Evolutionary conservation across 1,140 invertebrate genomes (phyloP).

Genomic region (Drosophila nasuta): DNA sequence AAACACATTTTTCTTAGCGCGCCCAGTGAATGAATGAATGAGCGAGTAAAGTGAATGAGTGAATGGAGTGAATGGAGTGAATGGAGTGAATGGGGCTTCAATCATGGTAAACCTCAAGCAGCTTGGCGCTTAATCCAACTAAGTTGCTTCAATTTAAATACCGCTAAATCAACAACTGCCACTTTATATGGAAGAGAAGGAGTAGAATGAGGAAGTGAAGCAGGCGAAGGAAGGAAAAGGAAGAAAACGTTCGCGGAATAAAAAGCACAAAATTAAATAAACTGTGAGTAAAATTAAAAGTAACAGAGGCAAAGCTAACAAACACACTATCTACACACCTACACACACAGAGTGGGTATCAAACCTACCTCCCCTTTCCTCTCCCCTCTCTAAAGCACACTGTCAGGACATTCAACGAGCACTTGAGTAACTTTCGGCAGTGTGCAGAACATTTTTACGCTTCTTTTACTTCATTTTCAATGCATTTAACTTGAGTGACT

Average conservation of each 20-base stretch:
- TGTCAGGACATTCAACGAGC: slow-evolving; percentile 5
- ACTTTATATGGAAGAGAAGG: slow-evolving; percentile 49
- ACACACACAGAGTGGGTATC: slow-evolving; percentile 12
- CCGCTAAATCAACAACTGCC: slow-evolving; percentile 84
- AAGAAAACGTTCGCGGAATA: slow-evolving; percentile 30
- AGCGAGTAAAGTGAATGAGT: too few species aligned
- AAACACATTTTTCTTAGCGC: slow-evolving; percentile 1
- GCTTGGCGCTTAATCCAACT: slow-evolving; percentile 73
- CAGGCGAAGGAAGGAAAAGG: neutral
- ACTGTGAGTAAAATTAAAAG: slow-evolving; percentile 81
- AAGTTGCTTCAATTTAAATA: slow-evolving; percentile 83
- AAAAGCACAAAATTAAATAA: slow-evolving; percentile 78
- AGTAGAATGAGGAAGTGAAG: slow-evolving; percentile 11
- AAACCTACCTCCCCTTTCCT: neutral
- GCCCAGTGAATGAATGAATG: neutral
- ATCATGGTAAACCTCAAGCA: slow-evolving; percentile 57
- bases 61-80: neutral
- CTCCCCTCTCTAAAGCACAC: too few species aligned
- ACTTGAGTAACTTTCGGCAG: slow-evolving; percentile 67
- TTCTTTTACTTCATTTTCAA: slow-evolving; percentile 84
- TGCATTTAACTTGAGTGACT: slow-evolving; percentile 85
- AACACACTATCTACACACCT: slow-evolving; percentile 35
- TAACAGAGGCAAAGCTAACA: slow-evolving; percentile 60
- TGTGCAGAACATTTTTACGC: slow-evolving; percentile 77
- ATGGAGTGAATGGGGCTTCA: slow-evolving; percentile 22